Evolutionary conservation across 2,113 vertebrate species (phyloP), one percentile per base, ranked within the genome.

Genomic region (Podarcis cretensis): DNA sequence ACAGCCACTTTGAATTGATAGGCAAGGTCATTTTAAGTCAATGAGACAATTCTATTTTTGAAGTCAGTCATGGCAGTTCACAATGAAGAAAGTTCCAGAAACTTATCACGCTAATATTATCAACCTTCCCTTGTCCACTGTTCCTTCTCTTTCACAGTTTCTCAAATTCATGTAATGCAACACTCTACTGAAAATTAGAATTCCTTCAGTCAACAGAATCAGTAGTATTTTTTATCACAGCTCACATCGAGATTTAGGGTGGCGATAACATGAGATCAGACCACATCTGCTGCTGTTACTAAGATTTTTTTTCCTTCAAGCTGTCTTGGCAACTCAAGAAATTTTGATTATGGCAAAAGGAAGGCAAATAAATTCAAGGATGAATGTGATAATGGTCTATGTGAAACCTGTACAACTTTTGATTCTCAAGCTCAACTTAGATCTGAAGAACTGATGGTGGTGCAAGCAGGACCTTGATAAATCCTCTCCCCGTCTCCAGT

Each of bases 301-400:
- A 35, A 65, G 9, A 54, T 54, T 54, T 54, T 54, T 10, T 48
- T 12, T 14, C 16, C 37, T 63, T 12, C 68, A 2, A 25, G 65
- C 35, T 74, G 2, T 65, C 1, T 89, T 86, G 32, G 68, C n/a
- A 78, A 30, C 14, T 82, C 37, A 75, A 35, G 9, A 81, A 87
- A 1, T 5, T 65, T 93, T 84, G 68, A 48, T 18, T 88, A 81
- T 87, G 30, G 74, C 4, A 74, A 91, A 90, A 92, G 48, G 69
- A 7, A n/a, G 71, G 73, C 2, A 76, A 83, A 48, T 63, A 68
- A 54, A 21, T 14, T 57, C 43, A 68, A 69, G 74, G 18, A 32
- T 86, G 18, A 32, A 37, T 59, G 9, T 65, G 35, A 65, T 30
- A 73, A 59, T 37, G 43, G 30, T 40, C n/a, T 78, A 48, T 40